Conservation (phyloP, 2,797 vertebrate species). For the Pipistrellus nathusii region DNA sequence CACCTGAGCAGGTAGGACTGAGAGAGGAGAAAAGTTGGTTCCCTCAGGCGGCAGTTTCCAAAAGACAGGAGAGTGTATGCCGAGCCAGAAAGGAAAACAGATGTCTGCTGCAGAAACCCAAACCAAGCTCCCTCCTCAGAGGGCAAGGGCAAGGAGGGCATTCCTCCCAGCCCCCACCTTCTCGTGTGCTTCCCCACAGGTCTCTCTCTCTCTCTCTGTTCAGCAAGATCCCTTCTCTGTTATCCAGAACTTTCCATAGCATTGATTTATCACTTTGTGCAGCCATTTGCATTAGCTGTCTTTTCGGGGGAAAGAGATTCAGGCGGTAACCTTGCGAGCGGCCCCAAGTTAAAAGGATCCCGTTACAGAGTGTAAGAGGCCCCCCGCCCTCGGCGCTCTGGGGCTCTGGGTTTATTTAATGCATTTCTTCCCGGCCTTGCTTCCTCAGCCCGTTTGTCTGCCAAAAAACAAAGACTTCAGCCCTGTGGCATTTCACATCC, state of each 20-base stretch:
- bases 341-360: conserved; percentile 67
- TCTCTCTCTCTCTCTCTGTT: neutral
- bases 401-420: conserved; percentile 57
- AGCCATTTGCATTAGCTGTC: conserved; percentile 65
- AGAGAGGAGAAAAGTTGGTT: neutral
- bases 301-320: conserved; percentile 64
- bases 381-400: neutral
- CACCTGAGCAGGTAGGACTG: neutral
- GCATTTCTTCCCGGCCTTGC: conserved; percentile 10
- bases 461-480: conserved; percentile 68
- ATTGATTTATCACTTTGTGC: conserved; percentile 70
- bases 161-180: neutral
- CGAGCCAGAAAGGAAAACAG: neutral
- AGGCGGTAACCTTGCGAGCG: conserved; percentile 71
- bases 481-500: conserved; percentile 65
- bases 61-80: neutral
- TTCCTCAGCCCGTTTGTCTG: conserved; percentile 64
- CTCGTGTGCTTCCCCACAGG: neutral
- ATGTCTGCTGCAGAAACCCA: neutral
- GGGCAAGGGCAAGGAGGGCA: neutral
- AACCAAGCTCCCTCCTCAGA: neutral
- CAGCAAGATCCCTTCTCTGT: conserved; percentile 11
- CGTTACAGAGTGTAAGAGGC: conserved; percentile 62
- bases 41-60: neutral
- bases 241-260: conserved; percentile 60